Base-by-base conservation (phyloP, 1,140 invertebrate genomes). In the Drosophila chauvacae region DNA sequence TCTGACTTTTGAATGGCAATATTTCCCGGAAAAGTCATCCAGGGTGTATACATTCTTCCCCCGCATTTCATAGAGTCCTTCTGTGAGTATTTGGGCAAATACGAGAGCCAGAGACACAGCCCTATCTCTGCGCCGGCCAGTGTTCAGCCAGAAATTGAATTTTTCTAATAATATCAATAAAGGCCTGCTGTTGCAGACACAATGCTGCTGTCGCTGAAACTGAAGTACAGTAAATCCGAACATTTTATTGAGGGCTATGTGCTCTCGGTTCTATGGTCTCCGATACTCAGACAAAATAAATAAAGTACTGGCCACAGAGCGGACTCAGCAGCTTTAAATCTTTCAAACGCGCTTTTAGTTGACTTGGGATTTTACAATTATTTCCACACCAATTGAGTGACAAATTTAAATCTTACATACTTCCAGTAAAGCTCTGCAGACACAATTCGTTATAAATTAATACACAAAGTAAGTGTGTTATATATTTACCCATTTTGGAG, bases 1-100 rank as follows among this genome's bases (percentile, higher is more conserved):
- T 50, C 51, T 78, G 47, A 41, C 80, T 59, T 56, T 51, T 56
- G 39, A 86, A 70, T 66, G 58, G 63, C 64, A 57, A 81, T 39
- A 55, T 68, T 70, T 70, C 14, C 66, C 7, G 11, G 30, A 28
- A 35, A 37, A 23, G 20, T n/a, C 23, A n/a, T 51, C 23, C 18
- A 26, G 33, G 28, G 28, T 37, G 39, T 53, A 20, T 20, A 37
- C 33, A 42, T 42, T 65, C 11, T 20, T 35, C 3, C 45, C 7
- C 9, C n/a, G 33, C 50, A 20, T n/a, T 51, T 18, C 47, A 11
- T 33, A 37, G 47, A 23, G 33, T 20, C 9, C 26, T 4, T 14
- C 35, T 0, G 5, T n/a, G 28, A 68, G 62, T 26, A 42, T 35
- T 66, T 69, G 26, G 64, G 51, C 48, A 51, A 35, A 62, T 41